These are phyloP conservation scores for Zalophus californianus DNA, from an alignment of 2,797 vertebrate genomes.

Conservation along the genomic window DNA sequence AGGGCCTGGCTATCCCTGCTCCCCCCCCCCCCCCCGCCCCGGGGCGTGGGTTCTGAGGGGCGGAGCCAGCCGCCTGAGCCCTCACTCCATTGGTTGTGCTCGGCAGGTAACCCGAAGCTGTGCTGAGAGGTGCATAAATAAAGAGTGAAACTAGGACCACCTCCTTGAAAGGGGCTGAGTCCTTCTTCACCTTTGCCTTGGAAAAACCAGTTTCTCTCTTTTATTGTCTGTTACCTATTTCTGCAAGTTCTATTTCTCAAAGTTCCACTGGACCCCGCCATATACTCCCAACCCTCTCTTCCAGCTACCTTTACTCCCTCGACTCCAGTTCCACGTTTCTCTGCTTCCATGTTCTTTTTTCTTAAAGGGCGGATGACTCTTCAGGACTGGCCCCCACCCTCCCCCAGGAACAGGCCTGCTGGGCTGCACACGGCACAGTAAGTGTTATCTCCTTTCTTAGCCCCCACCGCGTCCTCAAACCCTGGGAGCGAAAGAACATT, in stretches of 20 bases:
- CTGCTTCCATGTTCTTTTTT: neutral
- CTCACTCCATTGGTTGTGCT: slow-evolving; percentile 88
- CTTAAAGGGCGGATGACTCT: neutral
- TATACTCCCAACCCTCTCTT: neutral
- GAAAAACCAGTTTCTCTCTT: slow-evolving; percentile 71
- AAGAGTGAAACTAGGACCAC: slow-evolving; percentile 86
- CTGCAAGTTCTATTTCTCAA: neutral
- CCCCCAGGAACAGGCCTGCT: neutral
- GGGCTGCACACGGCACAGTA: neutral
- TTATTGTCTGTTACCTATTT: slow-evolving; percentile 61
- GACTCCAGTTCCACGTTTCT: neutral
- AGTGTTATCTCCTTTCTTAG: neutral
- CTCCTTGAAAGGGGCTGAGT: slow-evolving; percentile 83
- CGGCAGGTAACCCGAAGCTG: slow-evolving; percentile 89
- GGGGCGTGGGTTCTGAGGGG: slow-evolving; percentile 89
- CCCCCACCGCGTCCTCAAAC: neutral
- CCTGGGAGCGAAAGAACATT: neutral
- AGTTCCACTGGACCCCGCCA: neutral
- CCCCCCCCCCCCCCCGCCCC: slow-evolving; percentile 62
- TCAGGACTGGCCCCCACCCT: neutral
- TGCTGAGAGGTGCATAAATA: slow-evolving; percentile 92
- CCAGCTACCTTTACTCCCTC: neutral
- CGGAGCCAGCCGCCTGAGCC: slow-evolving; percentile 83
- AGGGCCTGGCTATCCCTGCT: slow-evolving; percentile 45
- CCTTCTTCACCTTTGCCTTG: slow-evolving; percentile 47